Conservation (phyloP, 2,797 vertebrate genomes). For the Malurus leucopterus region DNA sequence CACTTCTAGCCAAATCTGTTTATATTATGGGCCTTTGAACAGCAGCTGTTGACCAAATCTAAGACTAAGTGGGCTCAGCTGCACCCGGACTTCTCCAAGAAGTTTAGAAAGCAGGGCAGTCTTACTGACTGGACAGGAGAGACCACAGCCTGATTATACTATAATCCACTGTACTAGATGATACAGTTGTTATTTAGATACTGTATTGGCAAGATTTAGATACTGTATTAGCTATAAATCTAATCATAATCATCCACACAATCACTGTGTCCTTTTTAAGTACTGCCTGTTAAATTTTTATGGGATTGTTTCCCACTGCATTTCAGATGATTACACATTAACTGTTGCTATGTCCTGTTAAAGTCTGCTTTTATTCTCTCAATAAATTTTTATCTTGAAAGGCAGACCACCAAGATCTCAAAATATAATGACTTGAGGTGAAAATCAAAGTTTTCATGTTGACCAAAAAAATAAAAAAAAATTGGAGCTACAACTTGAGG, state of each 20-base stretch:
- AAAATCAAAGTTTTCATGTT: background rate
- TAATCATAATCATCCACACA: background rate
- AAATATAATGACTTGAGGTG: background rate
- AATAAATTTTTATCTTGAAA: background rate
- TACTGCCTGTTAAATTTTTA: background rate
- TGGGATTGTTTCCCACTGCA: background rate
- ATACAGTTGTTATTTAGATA: background rate
- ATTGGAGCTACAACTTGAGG: background rate
- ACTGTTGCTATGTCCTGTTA: background rate
- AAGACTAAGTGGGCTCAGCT: background rate
- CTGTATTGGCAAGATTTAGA: background rate
- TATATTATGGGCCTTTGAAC: background rate
- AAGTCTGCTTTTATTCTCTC: background rate
- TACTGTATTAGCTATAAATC: background rate
- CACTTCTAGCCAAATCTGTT: background rate
- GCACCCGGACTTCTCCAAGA: rapidly evolving
- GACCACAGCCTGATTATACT: background rate
- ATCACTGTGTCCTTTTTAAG: background rate
- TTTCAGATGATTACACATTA: background rate
- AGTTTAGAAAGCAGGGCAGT: background rate
- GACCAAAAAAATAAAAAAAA: background rate
- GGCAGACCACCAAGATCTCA: background rate
- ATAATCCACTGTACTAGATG: background rate
- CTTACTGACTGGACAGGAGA: background rate
- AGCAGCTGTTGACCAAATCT: background rate